phyloP scores from a whole-genome alignment of 2,888 invertebrate species.

The Drosophila quinaria region DNA sequence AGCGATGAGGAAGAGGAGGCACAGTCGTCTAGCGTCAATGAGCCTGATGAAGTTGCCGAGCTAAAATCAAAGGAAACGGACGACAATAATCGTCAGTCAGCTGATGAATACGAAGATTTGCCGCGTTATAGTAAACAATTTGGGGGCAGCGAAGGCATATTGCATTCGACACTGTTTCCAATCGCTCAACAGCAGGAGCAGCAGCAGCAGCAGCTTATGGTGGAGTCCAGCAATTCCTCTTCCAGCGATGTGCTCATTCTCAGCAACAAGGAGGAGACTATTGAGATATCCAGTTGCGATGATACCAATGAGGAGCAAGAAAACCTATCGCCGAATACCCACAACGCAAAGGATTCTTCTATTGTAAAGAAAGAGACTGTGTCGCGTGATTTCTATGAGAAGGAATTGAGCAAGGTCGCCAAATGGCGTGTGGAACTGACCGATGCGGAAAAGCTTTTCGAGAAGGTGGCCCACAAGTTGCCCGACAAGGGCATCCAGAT shows the following conservation, averaged over 20 bases:
- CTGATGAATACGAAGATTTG: not conserved
- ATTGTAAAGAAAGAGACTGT: constrained; percentile 51
- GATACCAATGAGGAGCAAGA: constrained; percentile 45
- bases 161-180: constrained; percentile 77
- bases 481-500: constrained; percentile 89
- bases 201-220: not conserved
- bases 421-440: constrained; percentile 86
- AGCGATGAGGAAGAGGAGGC: constrained; percentile 52
- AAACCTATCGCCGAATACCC: constrained; percentile 26
- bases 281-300: constrained; percentile 73
- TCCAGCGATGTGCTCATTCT: constrained; percentile 76
- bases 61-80: not conserved
- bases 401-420: constrained; percentile 86
- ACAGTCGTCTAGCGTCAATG: not conserved
- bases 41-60: constrained; percentile 4
- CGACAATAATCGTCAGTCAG: constrained; percentile 4
- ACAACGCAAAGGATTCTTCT: constrained; percentile 1
- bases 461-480: constrained; percentile 83
- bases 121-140: constrained; percentile 78
- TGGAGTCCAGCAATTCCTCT: constrained; percentile 40
- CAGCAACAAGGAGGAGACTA: constrained; percentile 66
- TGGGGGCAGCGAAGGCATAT: constrained; percentile 61
- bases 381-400: constrained; percentile 81
- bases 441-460: constrained; percentile 80
- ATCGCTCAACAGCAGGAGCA: not conserved